Percentiles rank a stretch among this genome's conserved stretches.
These are phyloP conservation scores for Lutjanus erythropterus DNA, from an alignment of 2,113 vertebrate genomes.

Conservation along the genomic window DNA sequence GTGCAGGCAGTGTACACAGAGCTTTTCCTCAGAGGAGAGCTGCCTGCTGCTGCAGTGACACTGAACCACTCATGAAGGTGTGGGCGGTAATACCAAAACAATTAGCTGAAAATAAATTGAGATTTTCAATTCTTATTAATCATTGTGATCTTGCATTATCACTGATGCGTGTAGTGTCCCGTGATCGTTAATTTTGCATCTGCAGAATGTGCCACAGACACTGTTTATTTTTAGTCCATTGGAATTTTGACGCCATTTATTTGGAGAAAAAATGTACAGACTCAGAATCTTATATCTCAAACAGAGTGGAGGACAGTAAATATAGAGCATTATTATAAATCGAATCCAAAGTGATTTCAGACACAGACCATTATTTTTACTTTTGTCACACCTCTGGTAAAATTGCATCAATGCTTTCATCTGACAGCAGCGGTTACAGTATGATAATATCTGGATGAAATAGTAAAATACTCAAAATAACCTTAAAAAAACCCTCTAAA, in stretches of 20 bases:
- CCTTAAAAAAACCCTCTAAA: not conserved
- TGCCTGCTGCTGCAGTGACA: not conserved
- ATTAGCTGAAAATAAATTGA: not conserved
- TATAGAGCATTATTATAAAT: too few relatives aligned
- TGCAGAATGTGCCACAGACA: not conserved
- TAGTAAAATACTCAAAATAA: not conserved
- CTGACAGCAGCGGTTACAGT: not conserved
- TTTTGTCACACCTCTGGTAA: too few relatives aligned
- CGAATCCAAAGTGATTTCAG: too few relatives aligned
- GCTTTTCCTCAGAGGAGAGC: not conserved
- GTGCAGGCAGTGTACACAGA: not conserved
- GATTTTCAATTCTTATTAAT: not conserved
- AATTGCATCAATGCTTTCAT: too few relatives aligned
- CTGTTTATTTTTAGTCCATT: too few relatives aligned
- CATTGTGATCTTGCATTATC: not conserved
- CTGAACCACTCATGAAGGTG: not conserved
- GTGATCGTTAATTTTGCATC: not conserved
- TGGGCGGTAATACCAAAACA: not conserved
- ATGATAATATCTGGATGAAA: not conserved
- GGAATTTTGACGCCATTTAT: too few relatives aligned
- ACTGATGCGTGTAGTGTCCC: not conserved
- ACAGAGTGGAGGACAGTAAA: too few relatives aligned
- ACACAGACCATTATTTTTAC: too few relatives aligned
- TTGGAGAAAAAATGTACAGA: not conserved
- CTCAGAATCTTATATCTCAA: too few relatives aligned